These are phyloP conservation scores for Aleadryas rufinucha DNA, from an alignment of 2,113 vertebrate species.

Conservation along the genomic window DNA sequence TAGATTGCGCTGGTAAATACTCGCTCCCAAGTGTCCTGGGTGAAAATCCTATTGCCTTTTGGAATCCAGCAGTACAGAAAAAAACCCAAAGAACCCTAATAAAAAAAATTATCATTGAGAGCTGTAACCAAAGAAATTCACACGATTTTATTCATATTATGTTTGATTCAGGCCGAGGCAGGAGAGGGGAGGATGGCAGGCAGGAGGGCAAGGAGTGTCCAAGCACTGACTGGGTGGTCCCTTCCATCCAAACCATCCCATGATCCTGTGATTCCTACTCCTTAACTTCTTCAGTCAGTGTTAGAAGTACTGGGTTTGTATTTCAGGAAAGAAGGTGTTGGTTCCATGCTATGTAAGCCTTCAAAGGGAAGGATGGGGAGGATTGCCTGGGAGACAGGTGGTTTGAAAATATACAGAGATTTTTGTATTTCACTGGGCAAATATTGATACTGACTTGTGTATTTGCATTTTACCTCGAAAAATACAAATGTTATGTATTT, in stretches of 20 bases:
- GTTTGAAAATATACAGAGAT: background rate
- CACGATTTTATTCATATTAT: background rate
- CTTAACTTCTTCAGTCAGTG: background rate
- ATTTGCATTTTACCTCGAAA: background rate
- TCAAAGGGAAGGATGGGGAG: background rate
- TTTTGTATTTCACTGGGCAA: background rate
- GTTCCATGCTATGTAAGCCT: background rate
- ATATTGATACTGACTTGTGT: background rate
- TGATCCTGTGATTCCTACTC: background rate
- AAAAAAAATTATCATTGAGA: background rate
- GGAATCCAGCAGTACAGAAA: background rate
- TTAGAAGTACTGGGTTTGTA: background rate
- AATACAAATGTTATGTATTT: background rate
- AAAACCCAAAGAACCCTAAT: accelerated
- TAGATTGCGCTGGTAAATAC: background rate
- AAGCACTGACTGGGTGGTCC: no score
- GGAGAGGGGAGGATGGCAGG: background rate
- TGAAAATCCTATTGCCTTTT: background rate
- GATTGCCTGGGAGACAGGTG: background rate
- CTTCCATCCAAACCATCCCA: background rate
- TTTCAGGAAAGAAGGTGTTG: background rate
- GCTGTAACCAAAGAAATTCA: background rate
- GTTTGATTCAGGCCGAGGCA: background rate
- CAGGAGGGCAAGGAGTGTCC: background rate
- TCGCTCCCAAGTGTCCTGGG: background rate